phyloP scores from a whole-genome alignment of 2,113 vertebrate genomes.

The Acanthochromis polyacanthus region DNA sequence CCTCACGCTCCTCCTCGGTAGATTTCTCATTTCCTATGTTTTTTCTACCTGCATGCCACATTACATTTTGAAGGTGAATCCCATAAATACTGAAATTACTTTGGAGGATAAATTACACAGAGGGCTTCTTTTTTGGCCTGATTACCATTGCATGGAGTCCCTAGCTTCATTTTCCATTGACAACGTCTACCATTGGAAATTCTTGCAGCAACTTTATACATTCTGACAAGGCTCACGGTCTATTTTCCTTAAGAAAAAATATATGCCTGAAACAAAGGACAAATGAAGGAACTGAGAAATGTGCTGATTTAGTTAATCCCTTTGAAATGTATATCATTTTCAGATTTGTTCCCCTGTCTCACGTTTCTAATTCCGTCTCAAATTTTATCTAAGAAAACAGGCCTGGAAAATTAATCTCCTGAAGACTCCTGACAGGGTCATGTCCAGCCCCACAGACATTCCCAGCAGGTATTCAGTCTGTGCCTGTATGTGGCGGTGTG shows the following conservation, averaged over 20 bases:
- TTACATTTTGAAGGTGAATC: slow-evolving; percentile 87
- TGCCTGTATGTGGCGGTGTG: slow-evolving; percentile 35
- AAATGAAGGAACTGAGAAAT: slow-evolving; percentile 69
- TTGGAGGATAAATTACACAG: slow-evolving; percentile 81
- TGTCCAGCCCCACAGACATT: slow-evolving; percentile 66
- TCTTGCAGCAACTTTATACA: slow-evolving; percentile 40
- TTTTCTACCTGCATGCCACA: slow-evolving; percentile 80
- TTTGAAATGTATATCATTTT: slow-evolving; percentile 76
- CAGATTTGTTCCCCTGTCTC: slow-evolving; percentile 64
- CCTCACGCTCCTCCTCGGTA: slow-evolving; percentile 44
- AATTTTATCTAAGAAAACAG: slow-evolving; percentile 79
- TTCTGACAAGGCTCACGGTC: slow-evolving; percentile 40
- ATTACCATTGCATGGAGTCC: slow-evolving; percentile 71
- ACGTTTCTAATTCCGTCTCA: slow-evolving; percentile 57
- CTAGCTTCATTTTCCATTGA: slow-evolving; percentile 60
- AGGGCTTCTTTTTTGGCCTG: slow-evolving; percentile 52
- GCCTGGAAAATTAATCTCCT: slow-evolving; percentile 78
- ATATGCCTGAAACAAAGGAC: slow-evolving; percentile 72
- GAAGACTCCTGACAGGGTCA: slow-evolving; percentile 77
- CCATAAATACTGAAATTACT: slow-evolving; percentile 85
- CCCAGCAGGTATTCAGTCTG: slow-evolving; percentile 69
- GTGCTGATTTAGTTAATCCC: slow-evolving; percentile 78
- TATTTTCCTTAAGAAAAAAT: slow-evolving; percentile 51
- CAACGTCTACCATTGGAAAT: slow-evolving; percentile 44
- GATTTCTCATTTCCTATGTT: slow-evolving; percentile 74